Percentiles rank a stretch among this genome's conserved stretches.
Conservation (phyloP, 1,140 invertebrate species). For the Leptopilina boulardi region DNA sequence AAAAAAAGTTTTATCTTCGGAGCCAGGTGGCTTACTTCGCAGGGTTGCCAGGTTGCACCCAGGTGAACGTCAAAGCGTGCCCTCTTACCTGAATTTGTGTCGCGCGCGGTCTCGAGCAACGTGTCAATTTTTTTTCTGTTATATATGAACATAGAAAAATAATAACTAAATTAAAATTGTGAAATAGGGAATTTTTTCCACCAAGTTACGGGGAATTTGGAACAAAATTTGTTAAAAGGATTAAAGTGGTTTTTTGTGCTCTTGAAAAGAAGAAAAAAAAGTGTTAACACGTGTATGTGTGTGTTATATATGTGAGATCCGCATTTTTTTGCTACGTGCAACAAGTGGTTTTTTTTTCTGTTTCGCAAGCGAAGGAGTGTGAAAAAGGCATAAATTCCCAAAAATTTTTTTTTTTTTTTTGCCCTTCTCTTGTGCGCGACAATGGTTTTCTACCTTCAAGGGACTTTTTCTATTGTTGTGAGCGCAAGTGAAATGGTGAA, state of each 20-base stretch:
- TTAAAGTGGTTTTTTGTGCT: too few species aligned
- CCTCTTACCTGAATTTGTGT: constrained; percentile 17
- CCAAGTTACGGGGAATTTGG: too few species aligned
- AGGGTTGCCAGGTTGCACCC: constrained; percentile 66
- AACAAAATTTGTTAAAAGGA: too few species aligned
- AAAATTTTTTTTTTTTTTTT: neutral
- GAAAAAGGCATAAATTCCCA: neutral
- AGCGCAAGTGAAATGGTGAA: neutral
- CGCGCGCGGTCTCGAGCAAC: neutral
- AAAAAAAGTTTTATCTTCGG: too few species aligned
- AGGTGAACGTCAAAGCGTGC: constrained; percentile 57
- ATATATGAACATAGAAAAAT: neutral
- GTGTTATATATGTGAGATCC: too few species aligned
- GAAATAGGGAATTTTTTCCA: too few species aligned
- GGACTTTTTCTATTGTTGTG: neutral
- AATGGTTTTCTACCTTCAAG: neutral
- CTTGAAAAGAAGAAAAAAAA: too few species aligned
- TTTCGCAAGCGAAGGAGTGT: neutral
- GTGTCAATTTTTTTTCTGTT: neutral
- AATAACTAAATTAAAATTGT: too few species aligned
- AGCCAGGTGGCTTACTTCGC: constrained; percentile 37
- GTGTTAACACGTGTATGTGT: too few species aligned
- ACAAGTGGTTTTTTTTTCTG: too few species aligned
- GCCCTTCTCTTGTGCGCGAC: neutral
- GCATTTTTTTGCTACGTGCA: too few species aligned